Percentiles rank a stretch among this genome's conserved stretches.
Evolutionary conservation across 2,113 vertebrate species (phyloP).

Genomic region (rat (Rattus norvegicus)): DNA sequence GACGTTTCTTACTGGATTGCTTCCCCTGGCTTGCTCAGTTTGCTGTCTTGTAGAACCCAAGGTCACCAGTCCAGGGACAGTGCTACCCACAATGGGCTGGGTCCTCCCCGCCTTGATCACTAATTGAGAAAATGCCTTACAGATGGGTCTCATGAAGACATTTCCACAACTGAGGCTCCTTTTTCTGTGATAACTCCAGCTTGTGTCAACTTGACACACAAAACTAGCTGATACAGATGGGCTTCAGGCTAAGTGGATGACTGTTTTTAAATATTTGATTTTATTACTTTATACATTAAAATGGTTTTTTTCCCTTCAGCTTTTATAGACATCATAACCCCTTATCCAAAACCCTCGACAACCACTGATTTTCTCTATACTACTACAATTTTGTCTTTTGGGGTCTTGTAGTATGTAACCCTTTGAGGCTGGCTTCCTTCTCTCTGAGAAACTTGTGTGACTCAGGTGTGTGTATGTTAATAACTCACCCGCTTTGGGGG

Average conservation of each 20-base stretch:
- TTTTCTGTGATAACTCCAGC: no score
- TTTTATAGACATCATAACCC: neutral
- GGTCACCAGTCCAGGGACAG: no score
- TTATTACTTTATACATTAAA: neutral
- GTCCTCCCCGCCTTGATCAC: no score
- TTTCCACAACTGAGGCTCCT: no score
- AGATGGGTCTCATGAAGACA: no score
- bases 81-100: no score
- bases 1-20: no score
- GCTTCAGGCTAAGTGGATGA: neutral
- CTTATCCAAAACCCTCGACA: neutral
- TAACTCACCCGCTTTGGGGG: neutral
- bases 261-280: neutral
- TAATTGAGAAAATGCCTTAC: no score
- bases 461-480: fast-evolving
- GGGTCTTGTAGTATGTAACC: neutral
- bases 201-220: no score
- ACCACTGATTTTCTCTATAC: neutral
- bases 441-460: neutral
- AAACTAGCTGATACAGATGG: neutral
- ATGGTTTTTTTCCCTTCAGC: neutral
- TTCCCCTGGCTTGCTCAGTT: no score
- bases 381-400: neutral
- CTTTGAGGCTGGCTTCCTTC: neutral
- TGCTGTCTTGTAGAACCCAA: no score